Conservation (phyloP, 2,888 invertebrate genomes). For the Pterostichus niger region DNA sequence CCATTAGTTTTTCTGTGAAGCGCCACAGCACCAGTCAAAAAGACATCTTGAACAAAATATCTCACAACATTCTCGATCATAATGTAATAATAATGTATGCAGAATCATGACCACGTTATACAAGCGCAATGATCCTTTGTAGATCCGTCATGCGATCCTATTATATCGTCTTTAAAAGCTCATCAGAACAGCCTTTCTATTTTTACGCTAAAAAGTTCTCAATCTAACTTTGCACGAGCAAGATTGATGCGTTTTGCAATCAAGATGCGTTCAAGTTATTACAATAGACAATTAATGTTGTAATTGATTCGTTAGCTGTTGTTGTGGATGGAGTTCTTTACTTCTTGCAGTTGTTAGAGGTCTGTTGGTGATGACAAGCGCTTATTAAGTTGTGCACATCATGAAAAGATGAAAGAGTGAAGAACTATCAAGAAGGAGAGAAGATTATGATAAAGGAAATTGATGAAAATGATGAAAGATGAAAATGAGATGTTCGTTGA, state of each 20-base stretch:
- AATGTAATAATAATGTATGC: constrained; percentile 21
- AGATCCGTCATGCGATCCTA: constrained; percentile 36
- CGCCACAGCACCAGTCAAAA: background rate
- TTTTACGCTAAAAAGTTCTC: constrained; percentile 21
- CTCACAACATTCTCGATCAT: constrained; percentile 8
- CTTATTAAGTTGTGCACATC: constrained; percentile 2
- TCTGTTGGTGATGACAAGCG: constrained; percentile 17
- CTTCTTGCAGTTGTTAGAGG: background rate
- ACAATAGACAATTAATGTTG: constrained; percentile 52
- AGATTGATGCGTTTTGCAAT: constrained; percentile 57
- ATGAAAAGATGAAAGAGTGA: no score
- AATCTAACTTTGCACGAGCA: background rate
- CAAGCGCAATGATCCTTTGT: constrained; percentile 34
- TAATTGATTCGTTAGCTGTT: constrained; percentile 57
- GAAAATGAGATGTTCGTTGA: background rate
- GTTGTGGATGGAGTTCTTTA: constrained; percentile 3
- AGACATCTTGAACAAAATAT: constrained; percentile 3
- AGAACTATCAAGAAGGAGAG: no score
- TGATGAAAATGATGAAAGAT: constrained; percentile 1
- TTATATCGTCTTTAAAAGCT: constrained; percentile 60
- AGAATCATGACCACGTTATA: background rate
- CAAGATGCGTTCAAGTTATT: constrained; percentile 55
- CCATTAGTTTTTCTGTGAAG: background rate
- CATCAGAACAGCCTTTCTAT: constrained; percentile 22
- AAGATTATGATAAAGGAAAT: no score